Evolutionary conservation across 2,113 vertebrate species (phyloP).

Genomic region (Coregonus clupeaformis): DNA sequence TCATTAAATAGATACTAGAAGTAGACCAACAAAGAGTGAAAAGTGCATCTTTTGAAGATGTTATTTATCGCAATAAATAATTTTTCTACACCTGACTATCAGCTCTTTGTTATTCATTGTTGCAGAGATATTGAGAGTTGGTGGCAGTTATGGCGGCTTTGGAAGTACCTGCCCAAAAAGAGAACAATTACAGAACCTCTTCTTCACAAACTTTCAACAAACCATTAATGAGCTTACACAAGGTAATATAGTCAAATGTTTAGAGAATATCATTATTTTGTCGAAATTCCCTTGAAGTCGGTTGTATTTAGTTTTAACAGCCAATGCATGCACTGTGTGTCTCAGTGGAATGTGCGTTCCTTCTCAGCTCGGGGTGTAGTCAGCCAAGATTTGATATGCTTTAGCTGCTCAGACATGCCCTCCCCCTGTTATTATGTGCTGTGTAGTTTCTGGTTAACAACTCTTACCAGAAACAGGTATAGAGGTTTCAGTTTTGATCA

Average conservation of each 20-base stretch:
- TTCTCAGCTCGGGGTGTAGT: background rate
- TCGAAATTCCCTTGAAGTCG: no score
- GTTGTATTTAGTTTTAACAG: no score
- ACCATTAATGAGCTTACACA: background rate
- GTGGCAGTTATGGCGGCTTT: background rate
- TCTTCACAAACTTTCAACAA: constrained; percentile 10
- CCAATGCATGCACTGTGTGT: background rate
- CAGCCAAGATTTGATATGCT: background rate
- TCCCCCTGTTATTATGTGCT: background rate
- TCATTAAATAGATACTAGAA: background rate
- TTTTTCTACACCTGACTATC: background rate
- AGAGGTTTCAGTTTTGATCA: no score
- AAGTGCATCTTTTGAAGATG: no score
- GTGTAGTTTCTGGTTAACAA: no score
- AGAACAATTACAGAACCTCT: background rate
- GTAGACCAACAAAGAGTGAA: background rate
- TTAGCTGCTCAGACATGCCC: background rate
- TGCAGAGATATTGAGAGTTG: background rate
- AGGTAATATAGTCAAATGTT: constrained; percentile 12
- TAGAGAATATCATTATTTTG: background rate
- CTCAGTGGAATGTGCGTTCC: background rate
- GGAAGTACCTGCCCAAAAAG: background rate
- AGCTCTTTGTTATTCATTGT: background rate
- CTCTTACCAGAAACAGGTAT: no score
- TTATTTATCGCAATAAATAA: background rate